Conservation (phyloP, 1,140 invertebrate species). For the Brachionus koreanus region DNA sequence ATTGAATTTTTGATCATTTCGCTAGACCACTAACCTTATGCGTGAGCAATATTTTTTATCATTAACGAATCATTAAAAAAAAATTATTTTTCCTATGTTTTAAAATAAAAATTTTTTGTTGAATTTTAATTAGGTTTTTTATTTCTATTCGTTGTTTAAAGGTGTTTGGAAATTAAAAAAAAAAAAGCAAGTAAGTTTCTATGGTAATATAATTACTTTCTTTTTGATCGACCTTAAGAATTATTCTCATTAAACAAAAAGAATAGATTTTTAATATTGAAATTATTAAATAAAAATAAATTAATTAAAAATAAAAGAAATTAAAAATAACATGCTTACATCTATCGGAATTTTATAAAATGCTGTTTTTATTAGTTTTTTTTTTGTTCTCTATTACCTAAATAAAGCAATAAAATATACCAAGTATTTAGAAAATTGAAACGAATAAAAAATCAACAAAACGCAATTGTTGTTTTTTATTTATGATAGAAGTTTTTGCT, state of each 20-base stretch:
- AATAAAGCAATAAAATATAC: no score
- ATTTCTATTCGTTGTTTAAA: constrained; percentile 6
- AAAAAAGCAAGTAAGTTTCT: constrained; percentile 18
- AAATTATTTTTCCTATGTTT: neutral
- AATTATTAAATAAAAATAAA: constrained; percentile 17
- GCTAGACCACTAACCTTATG: neutral
- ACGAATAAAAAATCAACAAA: no score
- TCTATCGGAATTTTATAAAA: no score
- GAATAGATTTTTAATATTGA: neutral
- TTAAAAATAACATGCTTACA: neutral
- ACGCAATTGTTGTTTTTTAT: no score
- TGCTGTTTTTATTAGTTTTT: no score
- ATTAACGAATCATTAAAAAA: neutral
- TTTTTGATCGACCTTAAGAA: neutral
- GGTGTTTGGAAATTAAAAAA: neutral
- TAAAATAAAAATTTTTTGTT: neutral
- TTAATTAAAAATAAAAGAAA: neutral
- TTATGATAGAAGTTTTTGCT: no score
- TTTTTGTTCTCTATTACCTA: no score
- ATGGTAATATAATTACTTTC: neutral
- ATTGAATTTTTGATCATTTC: constrained; percentile 9
- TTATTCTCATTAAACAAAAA: neutral
- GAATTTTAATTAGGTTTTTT: constrained; percentile 18
- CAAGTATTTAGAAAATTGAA: no score
- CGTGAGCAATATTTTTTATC: neutral